phyloP scores from a whole-genome alignment of 2,797 vertebrate species.

The Spinibarbus caldwelli region DNA sequence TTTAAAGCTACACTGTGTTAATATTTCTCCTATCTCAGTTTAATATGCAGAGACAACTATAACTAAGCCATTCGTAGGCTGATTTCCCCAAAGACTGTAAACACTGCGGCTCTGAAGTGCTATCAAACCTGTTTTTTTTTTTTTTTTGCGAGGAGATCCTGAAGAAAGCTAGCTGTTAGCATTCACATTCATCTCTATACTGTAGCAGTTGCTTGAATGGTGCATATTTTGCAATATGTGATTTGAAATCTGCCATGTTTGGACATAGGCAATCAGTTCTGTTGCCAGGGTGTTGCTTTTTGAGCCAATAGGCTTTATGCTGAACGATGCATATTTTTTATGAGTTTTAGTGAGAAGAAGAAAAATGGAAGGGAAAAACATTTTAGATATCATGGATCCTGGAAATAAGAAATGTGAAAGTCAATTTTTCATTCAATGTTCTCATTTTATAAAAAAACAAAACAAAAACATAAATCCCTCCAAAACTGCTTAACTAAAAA shows the following conservation, averaged over 20 bases:
- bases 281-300: not conserved
- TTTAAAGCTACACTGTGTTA: not conserved
- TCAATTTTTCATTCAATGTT: no score
- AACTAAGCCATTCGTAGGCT: not conserved
- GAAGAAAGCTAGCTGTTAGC: not conserved
- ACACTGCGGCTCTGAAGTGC: not conserved
- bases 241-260: not conserved
- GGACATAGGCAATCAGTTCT: not conserved
- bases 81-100: slow-evolving; percentile 22
- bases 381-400: no score
- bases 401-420: no score
- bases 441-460: no score
- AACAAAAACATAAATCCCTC: no score
- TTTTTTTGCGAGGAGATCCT: not conserved
- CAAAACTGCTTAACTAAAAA: no score
- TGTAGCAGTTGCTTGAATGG: not conserved
- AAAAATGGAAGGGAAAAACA: not conserved
- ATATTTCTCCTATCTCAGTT: not conserved
- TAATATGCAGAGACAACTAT: slow-evolving; percentile 7
- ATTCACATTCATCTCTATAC: not conserved
- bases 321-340: not conserved
- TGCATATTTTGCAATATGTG: not conserved
- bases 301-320: not conserved
- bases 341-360: no score
- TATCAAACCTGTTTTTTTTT: slow-evolving; percentile 17